Conservation (phyloP, 2,797 vertebrate genomes). For the Molothrus ater region DNA sequence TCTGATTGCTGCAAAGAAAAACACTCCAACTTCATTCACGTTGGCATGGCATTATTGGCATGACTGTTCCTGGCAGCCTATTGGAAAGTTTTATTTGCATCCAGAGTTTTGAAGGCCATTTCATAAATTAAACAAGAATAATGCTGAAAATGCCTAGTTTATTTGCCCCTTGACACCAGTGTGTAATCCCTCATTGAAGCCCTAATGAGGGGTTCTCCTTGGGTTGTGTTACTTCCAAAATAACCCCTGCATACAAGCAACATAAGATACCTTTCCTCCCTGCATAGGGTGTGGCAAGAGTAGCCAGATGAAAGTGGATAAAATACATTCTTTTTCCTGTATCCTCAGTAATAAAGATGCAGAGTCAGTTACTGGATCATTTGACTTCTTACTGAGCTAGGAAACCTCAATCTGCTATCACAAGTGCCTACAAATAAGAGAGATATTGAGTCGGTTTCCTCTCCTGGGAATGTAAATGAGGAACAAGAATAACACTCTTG, state of each 20-base stretch:
- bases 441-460: conserved; percentile 14
- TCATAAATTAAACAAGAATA: conserved; percentile 11
- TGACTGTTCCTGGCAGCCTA: conserved; percentile 19
- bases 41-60: conserved; percentile 10
- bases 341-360: not conserved
- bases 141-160: not conserved
- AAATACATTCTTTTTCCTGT: conserved; percentile 15
- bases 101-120: conserved; percentile 38
- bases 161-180: conserved; percentile 43
- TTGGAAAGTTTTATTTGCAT: conserved; percentile 36
- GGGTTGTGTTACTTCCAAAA: not conserved
- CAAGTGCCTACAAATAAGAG: conserved; percentile 40
- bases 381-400: conserved; percentile 38
- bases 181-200: conserved; percentile 20
- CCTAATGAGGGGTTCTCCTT: not conserved
- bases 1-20: conserved; percentile 54
- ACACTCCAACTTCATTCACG: not conserved
- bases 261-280: not conserved
- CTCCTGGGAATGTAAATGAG: conserved; percentile 30
- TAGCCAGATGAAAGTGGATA: not conserved
- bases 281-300: not conserved
- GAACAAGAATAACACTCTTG: not conserved
- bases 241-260: not conserved
- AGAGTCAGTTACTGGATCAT: conserved; percentile 33
- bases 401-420: conserved; percentile 47